phyloP scores from a whole-genome alignment of 2,113 vertebrate genomes.

The Paraplagusia blochii region DNA sequence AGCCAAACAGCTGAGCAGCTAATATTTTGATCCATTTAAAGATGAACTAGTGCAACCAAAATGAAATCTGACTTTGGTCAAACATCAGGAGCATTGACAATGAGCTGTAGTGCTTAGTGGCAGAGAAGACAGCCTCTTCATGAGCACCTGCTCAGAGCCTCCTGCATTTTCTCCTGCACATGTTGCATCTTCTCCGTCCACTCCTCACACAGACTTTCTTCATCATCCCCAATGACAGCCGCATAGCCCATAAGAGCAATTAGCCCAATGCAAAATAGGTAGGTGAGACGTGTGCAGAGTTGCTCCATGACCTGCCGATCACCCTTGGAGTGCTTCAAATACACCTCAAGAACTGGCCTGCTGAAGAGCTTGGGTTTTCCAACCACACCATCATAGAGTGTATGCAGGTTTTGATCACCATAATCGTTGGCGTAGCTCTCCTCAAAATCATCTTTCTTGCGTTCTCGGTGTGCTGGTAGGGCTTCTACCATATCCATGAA shows the following conservation, averaged over 20 bases:
- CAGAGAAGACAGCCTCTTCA: slow-evolving; percentile 26
- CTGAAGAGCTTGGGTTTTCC: slow-evolving; percentile 78
- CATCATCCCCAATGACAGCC: slow-evolving; percentile 74
- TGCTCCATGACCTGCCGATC: slow-evolving; percentile 71
- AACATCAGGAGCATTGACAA: slow-evolving; percentile 1
- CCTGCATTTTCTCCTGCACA: slow-evolving; percentile 75
- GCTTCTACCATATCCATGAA: slow-evolving; percentile 79
- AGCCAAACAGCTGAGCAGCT: too few relatives aligned
- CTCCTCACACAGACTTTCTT: slow-evolving; percentile 71
- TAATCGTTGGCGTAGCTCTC: slow-evolving; percentile 67
- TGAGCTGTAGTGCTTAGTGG: not conserved
- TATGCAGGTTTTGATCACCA: slow-evolving; percentile 79
- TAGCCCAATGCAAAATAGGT: slow-evolving; percentile 81
- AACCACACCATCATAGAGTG: slow-evolving; percentile 78
- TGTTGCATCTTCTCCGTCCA: slow-evolving; percentile 77
- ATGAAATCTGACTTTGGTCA: too few relatives aligned
- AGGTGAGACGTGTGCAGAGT: slow-evolving; percentile 76
- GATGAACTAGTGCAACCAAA: too few relatives aligned
- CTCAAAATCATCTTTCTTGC: slow-evolving; percentile 68
- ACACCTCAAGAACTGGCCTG: slow-evolving; percentile 75
- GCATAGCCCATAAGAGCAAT: slow-evolving; percentile 78
- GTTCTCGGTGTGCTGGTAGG: slow-evolving; percentile 38
- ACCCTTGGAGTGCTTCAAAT: slow-evolving; percentile 70
- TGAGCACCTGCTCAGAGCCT: slow-evolving; percentile 69
- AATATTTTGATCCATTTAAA: too few relatives aligned